These are phyloP conservation scores for Tenodera sinensis DNA, from an alignment of 2,888 invertebrate species.

Conservation along the genomic window DNA sequence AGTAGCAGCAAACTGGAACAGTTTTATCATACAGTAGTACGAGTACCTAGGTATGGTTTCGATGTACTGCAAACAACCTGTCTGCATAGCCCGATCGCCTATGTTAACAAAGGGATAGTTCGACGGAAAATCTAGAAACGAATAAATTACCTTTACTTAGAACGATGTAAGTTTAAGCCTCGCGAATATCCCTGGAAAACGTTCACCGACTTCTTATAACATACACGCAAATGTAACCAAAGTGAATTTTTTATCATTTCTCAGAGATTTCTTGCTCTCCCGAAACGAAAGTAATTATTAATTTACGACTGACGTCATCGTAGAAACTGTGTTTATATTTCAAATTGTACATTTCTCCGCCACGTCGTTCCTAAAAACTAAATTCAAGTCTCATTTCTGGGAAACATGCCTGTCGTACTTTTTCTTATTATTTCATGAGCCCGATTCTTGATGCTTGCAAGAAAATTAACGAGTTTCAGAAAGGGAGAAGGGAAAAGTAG, in stretches of 20 bases:
- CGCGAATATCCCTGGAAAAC: no score
- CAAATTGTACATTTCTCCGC: background rate
- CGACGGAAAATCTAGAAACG: no score
- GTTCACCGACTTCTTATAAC: no score
- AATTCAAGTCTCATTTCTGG: background rate
- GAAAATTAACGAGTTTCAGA: background rate
- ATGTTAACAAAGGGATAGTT: no score
- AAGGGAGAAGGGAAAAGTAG: background rate
- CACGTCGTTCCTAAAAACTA: background rate
- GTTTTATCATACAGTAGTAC: no score
- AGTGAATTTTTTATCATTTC: background rate
- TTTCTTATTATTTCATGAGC: background rate
- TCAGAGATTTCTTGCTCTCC: background rate
- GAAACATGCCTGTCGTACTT: background rate
- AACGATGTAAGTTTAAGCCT: no score
- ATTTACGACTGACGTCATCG: background rate
- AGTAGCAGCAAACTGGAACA: no score
- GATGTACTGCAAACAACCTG: no score
- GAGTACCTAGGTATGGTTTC: no score
- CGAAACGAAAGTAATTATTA: background rate
- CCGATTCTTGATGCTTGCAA: background rate
- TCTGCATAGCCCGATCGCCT: no score
- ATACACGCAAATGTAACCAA: no score
- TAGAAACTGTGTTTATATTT: background rate
- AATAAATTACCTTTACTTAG: no score